Conservation (phyloP, 2,888 invertebrate genomes). For the Mesorhabditis belari region DNA sequence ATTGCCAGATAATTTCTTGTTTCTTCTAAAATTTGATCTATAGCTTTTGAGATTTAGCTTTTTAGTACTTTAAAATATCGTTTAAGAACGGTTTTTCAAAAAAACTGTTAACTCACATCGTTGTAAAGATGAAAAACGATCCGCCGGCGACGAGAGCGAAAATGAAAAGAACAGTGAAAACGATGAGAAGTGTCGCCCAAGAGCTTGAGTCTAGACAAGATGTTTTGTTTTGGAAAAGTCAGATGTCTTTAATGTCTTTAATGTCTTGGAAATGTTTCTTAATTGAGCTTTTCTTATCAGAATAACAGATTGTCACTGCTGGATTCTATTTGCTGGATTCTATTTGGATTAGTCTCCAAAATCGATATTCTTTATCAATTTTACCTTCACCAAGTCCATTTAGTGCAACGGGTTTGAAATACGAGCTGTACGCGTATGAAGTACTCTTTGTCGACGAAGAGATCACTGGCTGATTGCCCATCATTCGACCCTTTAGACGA, state of each 20-base stretch:
- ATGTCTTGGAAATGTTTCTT: no score
- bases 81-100: neutral
- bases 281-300: no score
- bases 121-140: neutral
- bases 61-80: neutral
- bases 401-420: slow-evolving; percentile 48
- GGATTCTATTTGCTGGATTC: no score
- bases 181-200: neutral
- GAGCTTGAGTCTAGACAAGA: neutral
- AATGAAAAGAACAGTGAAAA: neutral
- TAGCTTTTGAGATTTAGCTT: no score
- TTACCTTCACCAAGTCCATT: slow-evolving; percentile 13
- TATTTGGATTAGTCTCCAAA: no score
- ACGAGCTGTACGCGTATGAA: slow-evolving; percentile 46
- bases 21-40: neutral
- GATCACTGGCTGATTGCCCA: neutral
- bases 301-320: no score
- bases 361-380: no score
- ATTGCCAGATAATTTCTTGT: neutral
- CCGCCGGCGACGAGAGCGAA: neutral
- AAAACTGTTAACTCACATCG: neutral
- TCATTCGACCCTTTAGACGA: neutral
- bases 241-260: no score
- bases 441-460: neutral
- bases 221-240: neutral